Base-by-base conservation (phyloP, 2,113 vertebrate species). In the Aegithalos caudatus region DNA sequence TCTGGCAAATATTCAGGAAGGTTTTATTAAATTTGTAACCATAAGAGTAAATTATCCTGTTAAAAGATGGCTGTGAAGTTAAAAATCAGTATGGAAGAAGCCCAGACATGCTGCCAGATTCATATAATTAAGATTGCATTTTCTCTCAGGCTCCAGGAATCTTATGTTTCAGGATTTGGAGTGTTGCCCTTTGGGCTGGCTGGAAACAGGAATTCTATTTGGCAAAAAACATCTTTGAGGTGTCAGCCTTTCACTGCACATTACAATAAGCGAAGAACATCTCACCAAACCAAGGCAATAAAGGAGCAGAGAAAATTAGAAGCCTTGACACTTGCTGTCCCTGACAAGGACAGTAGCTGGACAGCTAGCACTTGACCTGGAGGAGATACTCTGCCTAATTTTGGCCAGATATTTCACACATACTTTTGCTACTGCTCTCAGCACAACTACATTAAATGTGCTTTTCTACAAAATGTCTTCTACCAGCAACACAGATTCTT, bases 161-260 rank as follows among this genome's bases (percentile, higher is more conserved):
- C 57, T 60, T 74, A 53, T 25, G 22, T 80, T 94, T 58, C 48
- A 45, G 60, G 64, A n/a, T 74, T 80, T 88, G 53, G 73, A 81
- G 22, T 24, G 27, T 74, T 76, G 72, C 42, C 31, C 27, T 77
- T 93, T 86, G 90, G 56, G 44, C 35, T 92, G 76, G 64, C 56
- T 95, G 53, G 64, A 95, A 84, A 81, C 56, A 84, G 86, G 61
- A 84, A 84, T 78, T 86, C 47, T 74, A n/a, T 65, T 81, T 86
- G 60, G 67, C 28, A 74, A 81, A 94, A 83, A n/a, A n/a, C n/a
- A 27, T 18, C 7, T 74, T 56, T 81, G 79, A 66, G 47, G 33
- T 81, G 18, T 83, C 60, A 94, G 40, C 60, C 45, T 80, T 93
- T 80, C 54, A 28, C 33, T 67, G n/a, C 22, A 31, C 13, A 6